These are phyloP conservation scores for Carassius auratus DNA, from an alignment of 2,113 vertebrate species.

Conservation along the genomic window DNA sequence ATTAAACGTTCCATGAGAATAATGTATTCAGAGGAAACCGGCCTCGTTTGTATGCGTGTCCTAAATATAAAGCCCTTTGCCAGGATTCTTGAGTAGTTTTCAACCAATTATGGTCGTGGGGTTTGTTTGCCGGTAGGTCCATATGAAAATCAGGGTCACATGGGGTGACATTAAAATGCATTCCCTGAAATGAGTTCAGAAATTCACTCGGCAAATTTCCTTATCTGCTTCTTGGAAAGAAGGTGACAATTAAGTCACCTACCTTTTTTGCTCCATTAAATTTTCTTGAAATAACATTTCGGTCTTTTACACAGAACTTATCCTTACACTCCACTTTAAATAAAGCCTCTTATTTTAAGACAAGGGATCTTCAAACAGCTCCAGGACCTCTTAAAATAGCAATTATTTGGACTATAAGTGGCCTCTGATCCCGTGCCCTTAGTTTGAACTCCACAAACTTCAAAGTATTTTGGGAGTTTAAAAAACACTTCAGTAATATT, in stretches of 20 bases:
- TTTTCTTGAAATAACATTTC: constrained; percentile 20
- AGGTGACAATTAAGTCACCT: constrained; percentile 30
- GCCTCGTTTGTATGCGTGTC: constrained; percentile 66
- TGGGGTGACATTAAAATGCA: constrained; percentile 63
- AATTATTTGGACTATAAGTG: not conserved
- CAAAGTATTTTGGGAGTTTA: not conserved
- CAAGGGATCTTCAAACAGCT: not conserved
- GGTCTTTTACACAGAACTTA: not conserved
- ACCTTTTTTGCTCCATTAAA: not conserved
- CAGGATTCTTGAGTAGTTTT: constrained; percentile 59
- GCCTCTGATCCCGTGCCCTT: not conserved
- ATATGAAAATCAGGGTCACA: constrained; percentile 71
- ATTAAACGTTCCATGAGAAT: constrained; percentile 57
- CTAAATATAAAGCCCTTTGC: constrained; percentile 68
- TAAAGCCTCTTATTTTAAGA: constrained; percentile 14
- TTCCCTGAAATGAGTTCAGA: constrained; percentile 61
- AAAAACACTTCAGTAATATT: no score
- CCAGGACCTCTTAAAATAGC: not conserved
- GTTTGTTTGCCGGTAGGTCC: constrained; percentile 58
- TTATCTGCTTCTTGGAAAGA: not conserved
- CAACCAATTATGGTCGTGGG: constrained; percentile 62
- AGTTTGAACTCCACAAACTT: not conserved
- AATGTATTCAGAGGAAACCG: constrained; percentile 64
- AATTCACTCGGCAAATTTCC: constrained; percentile 48
- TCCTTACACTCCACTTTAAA: not conserved